Conservation (phyloP, 2,797 vertebrate species). For the Liparis tanakae region DNA sequence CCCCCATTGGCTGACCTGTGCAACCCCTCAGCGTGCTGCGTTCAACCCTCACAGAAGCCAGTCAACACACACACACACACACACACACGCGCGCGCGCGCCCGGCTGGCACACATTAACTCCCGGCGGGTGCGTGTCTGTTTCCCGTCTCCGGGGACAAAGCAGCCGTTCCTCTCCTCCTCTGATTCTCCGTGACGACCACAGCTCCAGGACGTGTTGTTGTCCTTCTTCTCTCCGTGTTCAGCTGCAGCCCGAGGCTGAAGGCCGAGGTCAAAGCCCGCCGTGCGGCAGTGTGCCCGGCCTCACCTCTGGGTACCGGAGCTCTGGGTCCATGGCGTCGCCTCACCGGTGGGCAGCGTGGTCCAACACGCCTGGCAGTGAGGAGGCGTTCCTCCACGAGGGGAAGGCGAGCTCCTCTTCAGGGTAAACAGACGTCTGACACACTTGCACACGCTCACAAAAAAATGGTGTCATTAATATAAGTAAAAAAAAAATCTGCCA, state of each 20-base stretch:
- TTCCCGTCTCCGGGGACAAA: constrained; percentile 45
- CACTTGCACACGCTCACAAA: constrained; percentile 44
- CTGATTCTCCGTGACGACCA: constrained; percentile 3
- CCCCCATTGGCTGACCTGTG: constrained; percentile 2
- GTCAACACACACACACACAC: constrained; percentile 8
- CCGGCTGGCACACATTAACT: constrained; percentile 54
- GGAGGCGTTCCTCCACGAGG: background rate
- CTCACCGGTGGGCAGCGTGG: background rate
- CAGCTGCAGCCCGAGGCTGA: background rate
- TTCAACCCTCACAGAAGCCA: constrained; percentile 20
- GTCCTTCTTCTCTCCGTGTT: background rate
- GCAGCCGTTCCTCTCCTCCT: constrained; percentile 5
- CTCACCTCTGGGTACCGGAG: constrained; percentile 74
- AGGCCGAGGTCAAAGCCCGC: constrained; percentile 10
- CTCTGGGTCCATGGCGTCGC: constrained; percentile 67
- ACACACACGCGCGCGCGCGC: background rate
- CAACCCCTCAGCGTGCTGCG: background rate
- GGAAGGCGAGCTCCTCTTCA: constrained; percentile 27
- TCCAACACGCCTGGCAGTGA: constrained; percentile 1
- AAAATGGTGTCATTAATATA: constrained; percentile 69
- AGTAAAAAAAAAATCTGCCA: constrained; percentile 60
- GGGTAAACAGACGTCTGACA: constrained; percentile 63
- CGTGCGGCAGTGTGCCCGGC: background rate
- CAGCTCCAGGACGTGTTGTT: constrained; percentile 8
- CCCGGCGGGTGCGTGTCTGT: constrained; percentile 46